These are phyloP conservation scores for Cherax destructor DNA, from an alignment of 1,140 invertebrate genomes.

Conservation along the genomic window DNA sequence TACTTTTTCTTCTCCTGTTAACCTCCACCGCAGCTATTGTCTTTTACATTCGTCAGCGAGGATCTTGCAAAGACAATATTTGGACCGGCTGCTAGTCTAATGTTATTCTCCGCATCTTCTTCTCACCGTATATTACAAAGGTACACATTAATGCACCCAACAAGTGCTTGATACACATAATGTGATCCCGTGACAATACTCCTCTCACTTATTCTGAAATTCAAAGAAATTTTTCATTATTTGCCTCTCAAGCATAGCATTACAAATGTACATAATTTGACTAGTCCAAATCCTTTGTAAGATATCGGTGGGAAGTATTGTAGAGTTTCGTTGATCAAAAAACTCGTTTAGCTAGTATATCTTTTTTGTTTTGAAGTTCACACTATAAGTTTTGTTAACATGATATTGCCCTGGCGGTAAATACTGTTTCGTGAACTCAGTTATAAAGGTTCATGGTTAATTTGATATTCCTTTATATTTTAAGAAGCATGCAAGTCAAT, in stretches of 20 bases:
- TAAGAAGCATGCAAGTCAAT: no score
- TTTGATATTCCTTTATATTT: no score
- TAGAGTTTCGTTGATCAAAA: slow-evolving; percentile 34
- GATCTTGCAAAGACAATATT: slow-evolving; percentile 17
- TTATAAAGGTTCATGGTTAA: no score
- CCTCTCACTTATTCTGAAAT: background rate
- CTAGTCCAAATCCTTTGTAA: slow-evolving; percentile 57
- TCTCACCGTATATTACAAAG: background rate
- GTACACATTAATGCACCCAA: no score
- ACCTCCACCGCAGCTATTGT: slow-evolving; percentile 53
- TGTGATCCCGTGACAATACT: background rate
- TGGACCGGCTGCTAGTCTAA: slow-evolving; percentile 18
- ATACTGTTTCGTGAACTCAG: background rate
- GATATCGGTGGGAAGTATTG: slow-evolving; percentile 31
- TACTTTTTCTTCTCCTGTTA: slow-evolving; percentile 50
- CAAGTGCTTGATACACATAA: background rate
- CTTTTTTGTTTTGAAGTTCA: slow-evolving; percentile 38
- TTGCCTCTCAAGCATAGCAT: background rate
- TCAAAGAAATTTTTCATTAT: background rate
- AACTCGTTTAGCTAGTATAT: slow-evolving; percentile 37
- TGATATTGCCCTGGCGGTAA: background rate
- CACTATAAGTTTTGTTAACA: slow-evolving; percentile 22
- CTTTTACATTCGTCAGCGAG: slow-evolving; percentile 44
- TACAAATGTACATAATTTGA: slow-evolving; percentile 24
- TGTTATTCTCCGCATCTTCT: background rate